Base-by-base conservation (phyloP, 1,140 invertebrate genomes). In the Ostrea edulis region DNA sequence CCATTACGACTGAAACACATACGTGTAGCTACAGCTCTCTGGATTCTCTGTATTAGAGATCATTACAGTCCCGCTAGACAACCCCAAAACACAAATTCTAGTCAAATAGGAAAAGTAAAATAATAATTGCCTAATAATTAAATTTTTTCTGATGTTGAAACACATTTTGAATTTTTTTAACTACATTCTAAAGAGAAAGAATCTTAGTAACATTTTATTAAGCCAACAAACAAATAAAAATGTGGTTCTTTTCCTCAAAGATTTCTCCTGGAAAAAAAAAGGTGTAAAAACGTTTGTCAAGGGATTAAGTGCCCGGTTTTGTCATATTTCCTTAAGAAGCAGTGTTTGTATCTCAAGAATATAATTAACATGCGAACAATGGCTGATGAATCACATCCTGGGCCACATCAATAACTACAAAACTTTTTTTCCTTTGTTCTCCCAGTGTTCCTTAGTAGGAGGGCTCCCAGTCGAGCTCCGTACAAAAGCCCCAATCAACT, bases 401-500 rank as follows among this genome's bases (percentile, higher is more conserved):
- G 68, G 25, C 68, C 68, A 35, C 68, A 77, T 77, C 68, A 77
- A 77, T 77, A 77, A 22, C 14, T 25, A 77, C 68, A 77, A 77
- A 77, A 77, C 68, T 77, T 25, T 11, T n/a, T 77, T 22, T 77
- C 29, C 68, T 77, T 77, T 77, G 68, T 77, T 77, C 68, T 77
- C 68, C 25, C 25, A 25, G 9, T 8, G 68, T 14, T 9, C 25
- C 68, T 25, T 35, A 25, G 25, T 29, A 77, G 29, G 68, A 77
- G 68, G 68, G 68, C 14, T 29, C 25, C 8, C 22, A 25, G 25
- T 25, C 68, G 29, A 35, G 25, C 68, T 77, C 12, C 68, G 17
- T 77, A 77, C 68, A 77, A 77, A 77, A 77, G 68, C 68, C 68
- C 68, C 68, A 77, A 77, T 77, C 68, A 77, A 77, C 68, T 77